phyloP scores from a whole-genome alignment of 2,113 vertebrate species.

The Dryoscopus gambensis region DNA sequence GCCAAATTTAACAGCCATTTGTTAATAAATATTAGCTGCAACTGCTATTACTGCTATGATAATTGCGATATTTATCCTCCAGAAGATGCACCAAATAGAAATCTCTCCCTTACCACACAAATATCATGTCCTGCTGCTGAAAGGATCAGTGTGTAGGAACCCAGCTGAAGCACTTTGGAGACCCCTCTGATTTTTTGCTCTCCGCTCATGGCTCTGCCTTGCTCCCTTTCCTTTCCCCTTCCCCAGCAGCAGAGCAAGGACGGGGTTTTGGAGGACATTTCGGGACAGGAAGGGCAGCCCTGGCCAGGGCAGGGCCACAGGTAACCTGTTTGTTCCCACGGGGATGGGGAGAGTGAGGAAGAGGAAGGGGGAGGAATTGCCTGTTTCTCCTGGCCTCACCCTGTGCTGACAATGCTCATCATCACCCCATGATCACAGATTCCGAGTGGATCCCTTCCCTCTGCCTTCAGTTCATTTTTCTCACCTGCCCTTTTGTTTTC shows the following conservation, averaged over 20 bases:
- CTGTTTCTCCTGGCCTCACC: background rate
- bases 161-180: no score
- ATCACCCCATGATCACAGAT: background rate
- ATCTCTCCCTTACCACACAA: background rate
- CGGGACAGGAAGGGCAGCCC: background rate
- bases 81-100: background rate
- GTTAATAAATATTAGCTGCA: background rate
- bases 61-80: background rate
- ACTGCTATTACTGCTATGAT: background rate
- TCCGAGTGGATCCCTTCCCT: background rate
- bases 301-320: background rate
- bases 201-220: background rate
- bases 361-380: background rate
- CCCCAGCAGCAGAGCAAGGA: background rate
- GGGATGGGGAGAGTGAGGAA: background rate
- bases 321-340: no score
- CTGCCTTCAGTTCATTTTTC: background rate
- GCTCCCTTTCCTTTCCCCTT: background rate
- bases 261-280: rapidly evolving
- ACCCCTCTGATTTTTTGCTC: background rate
- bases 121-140: background rate
- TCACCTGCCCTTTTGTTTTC: background rate
- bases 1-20: background rate
- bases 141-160: background rate
- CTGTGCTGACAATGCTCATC: background rate